phyloP scores from a whole-genome alignment of 2,888 invertebrate species.

The Amphipyra tragopoginis region DNA sequence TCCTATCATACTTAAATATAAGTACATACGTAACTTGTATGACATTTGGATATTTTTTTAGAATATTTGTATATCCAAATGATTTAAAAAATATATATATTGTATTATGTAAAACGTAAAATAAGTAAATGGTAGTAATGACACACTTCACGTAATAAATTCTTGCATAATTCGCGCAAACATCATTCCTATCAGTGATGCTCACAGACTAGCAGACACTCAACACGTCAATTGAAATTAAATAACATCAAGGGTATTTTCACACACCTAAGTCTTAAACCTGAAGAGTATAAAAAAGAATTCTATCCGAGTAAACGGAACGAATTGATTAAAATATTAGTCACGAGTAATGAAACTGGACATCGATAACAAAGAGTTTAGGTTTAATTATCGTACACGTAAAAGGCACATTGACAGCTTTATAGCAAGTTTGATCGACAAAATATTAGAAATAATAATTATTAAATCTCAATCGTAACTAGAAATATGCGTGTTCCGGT shows the following conservation, averaged over 20 bases:
- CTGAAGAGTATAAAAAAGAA: slow-evolving; percentile 37
- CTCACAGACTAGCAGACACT: slow-evolving; percentile 89
- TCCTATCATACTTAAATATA: slow-evolving; percentile 87
- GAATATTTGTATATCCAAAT: slow-evolving; percentile 66
- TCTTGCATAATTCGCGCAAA: slow-evolving; percentile 89
- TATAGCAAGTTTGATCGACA: slow-evolving; percentile 46
- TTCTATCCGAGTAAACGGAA: slow-evolving; percentile 36
- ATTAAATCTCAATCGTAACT: slow-evolving; percentile 10
- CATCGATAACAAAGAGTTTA: slow-evolving; percentile 52
- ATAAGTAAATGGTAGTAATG: slow-evolving; percentile 61
- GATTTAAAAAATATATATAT: slow-evolving; percentile 59
- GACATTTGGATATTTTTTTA: slow-evolving; percentile 66
- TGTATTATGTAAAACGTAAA: slow-evolving; percentile 54
- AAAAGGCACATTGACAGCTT: slow-evolving; percentile 72
- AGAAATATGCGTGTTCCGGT: slow-evolving; percentile 4
- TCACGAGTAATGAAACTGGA: slow-evolving; percentile 54
- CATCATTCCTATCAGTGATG: slow-evolving; percentile 89
- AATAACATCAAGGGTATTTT: slow-evolving; percentile 39
- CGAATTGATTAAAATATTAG: slow-evolving; percentile 55
- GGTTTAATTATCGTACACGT: slow-evolving; percentile 61
- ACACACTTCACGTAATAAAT: slow-evolving; percentile 77
- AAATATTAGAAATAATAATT: slow-evolving; percentile 20
- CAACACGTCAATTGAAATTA: slow-evolving; percentile 65
- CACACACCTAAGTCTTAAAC: slow-evolving; percentile 38
- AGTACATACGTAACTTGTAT: slow-evolving; percentile 68